Base-by-base conservation (phyloP, 37 sponge, comb jelly and placozoan species). In the Geodia barretti region DNA sequence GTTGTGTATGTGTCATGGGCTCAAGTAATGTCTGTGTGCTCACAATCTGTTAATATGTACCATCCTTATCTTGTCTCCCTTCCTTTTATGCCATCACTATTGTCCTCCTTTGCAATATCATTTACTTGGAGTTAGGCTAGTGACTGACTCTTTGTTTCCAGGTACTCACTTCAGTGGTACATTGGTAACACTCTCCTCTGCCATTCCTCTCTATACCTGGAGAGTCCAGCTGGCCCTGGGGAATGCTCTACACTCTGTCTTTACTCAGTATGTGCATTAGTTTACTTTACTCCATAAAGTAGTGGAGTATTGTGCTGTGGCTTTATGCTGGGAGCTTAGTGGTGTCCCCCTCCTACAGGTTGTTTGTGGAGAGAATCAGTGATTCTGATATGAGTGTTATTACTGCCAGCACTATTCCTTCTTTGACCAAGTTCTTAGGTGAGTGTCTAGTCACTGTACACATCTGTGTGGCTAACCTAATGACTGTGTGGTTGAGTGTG, bases 191-290 rank as follows among this genome's bases (percentile, higher is more conserved):
- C 64, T 88, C 59, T 64, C 68, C 1, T 29, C 75, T 40, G 41
- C 84, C 39, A 24, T 83, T 30, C 40, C 68, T 5, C 41, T 30
- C 31, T 68, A 71, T 39, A 72, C 75, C 41, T 88, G 89, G 89
- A 83, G 77, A 62, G 37, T 83, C 1, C 89, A 88, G 60, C 60
- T 88, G 47, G 89, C 89, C 60, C 78, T 88, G 17, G 38, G 83
- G 58, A 59, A 65, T 37, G 36, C 84, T 26, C 38, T 83, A 2
- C 25, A 21, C 37, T 29, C 39, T 43, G 17, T 88, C 1, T 83
- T 74, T 47, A 43, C 20, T 19, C 78, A 63, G 89, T 88, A 68
- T 36, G 58, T 42, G 1, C 1, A 7, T 47, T n/a, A n/a, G 14
- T 14, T 14, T 47, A 7, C 14, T 7, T 47, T 7, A 47, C 54